Percentiles rank a stretch among this genome's conserved stretches.
phyloP scores from a whole-genome alignment of 2,113 vertebrate species.

The Xyliphius kryptos region DNA sequence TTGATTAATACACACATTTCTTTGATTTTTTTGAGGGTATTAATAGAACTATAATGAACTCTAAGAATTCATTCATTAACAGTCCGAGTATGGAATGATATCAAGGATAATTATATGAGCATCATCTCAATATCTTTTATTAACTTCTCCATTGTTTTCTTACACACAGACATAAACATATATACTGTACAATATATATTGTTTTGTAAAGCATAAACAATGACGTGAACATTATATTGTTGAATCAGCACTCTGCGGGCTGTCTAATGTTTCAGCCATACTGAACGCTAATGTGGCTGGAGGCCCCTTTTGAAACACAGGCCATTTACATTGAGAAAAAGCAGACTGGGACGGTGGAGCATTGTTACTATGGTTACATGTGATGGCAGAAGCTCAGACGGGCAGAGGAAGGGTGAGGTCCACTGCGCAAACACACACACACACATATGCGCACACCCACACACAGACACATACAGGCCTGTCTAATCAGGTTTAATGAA shows the following conservation, averaged over 20 bases:
- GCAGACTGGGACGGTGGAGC: slow-evolving; percentile 47
- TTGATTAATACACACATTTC: slow-evolving; percentile 10
- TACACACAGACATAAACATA: background rate
- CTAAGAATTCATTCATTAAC: background rate
- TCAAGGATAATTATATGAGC: slow-evolving; percentile 21
- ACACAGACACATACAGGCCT: too few relatives aligned
- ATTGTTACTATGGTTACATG: slow-evolving; percentile 66
- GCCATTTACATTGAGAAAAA: slow-evolving; percentile 46
- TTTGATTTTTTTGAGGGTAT: background rate
- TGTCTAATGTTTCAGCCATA: too few relatives aligned
- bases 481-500: slow-evolving; percentile 30
- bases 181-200: too few relatives aligned
- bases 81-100: slow-evolving; percentile 24
- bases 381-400: slow-evolving; percentile 52
- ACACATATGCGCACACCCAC: slow-evolving; percentile 15
- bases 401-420: slow-evolving; percentile 59
- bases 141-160: background rate
- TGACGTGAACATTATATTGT: slow-evolving; percentile 18
- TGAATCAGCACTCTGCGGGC: too few relatives aligned
- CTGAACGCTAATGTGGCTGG: slow-evolving; percentile 15
- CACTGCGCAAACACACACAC: too few relatives aligned
- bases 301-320: slow-evolving; percentile 40
- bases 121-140: background rate
- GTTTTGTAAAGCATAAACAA: background rate
- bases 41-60: slow-evolving; percentile 22